Conservation (phyloP, 2,888 invertebrate species). For the Macrosoma leucophasiata region DNA sequence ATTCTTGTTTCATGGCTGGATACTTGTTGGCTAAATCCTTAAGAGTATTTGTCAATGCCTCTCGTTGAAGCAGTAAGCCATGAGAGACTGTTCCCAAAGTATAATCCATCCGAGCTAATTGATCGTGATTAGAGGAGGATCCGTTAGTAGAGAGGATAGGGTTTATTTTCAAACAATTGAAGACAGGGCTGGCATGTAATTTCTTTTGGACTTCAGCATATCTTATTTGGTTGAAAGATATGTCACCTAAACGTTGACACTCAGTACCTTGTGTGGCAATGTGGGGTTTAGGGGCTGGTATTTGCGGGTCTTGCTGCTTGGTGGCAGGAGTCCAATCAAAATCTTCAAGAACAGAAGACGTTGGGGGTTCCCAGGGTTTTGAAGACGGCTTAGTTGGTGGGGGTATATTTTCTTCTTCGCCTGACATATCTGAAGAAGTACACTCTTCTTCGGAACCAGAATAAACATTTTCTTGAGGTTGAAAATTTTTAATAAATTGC, state of each 20-base stretch:
- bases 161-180: background rate
- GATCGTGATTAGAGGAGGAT: background rate
- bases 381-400: background rate
- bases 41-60: slow-evolving; percentile 1
- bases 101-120: background rate
- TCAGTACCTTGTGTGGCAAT: slow-evolving; percentile 2
- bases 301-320: background rate
- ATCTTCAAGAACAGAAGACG: background rate
- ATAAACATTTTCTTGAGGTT: background rate
- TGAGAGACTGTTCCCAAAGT: slow-evolving; percentile 1
- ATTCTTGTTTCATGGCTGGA: too few species aligned
- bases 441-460: background rate
- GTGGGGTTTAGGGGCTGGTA: slow-evolving; percentile 1
- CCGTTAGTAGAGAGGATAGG: background rate
- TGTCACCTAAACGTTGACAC: slow-evolving; percentile 2
- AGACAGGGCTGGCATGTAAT: background rate
- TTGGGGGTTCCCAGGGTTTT: background rate
- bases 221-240: slow-evolving; percentile 2
- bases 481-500: background rate
- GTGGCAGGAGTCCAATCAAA: background rate
- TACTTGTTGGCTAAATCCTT: too few species aligned
- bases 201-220: background rate
- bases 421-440: background rate
- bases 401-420: background rate
- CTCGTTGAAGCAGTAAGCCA: background rate